A percentile compares a stretch with the other conserved stretches of the same genome.
phyloP scores from a whole-genome alignment of 35 echinoderm and acorn worm species.

The Apostichopus californicus region DNA sequence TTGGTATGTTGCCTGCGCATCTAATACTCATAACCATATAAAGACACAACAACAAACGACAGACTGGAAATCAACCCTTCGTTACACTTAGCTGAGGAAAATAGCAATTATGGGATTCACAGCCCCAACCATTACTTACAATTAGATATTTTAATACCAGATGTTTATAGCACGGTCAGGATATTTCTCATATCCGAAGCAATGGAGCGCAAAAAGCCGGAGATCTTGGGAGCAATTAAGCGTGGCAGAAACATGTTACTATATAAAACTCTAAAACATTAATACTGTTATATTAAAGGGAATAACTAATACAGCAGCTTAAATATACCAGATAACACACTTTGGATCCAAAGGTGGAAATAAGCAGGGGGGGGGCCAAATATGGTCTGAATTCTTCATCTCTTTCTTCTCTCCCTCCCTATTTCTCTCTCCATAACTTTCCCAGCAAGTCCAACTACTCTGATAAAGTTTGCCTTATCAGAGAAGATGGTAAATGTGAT shows the following conservation, averaged over 20 bases:
- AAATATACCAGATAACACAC: too few species aligned
- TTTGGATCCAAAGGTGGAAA: too few species aligned
- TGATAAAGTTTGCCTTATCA: too few species aligned
- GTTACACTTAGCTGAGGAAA: constrained; percentile 47
- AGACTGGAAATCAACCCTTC: neutral
- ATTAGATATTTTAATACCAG: constrained; percentile 21
- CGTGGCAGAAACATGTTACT: neutral
- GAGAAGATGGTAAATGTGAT: too few species aligned
- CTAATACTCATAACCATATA: neutral
- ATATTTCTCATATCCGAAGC: constrained; percentile 40
- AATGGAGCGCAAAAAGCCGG: neutral
- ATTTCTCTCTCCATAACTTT: too few species aligned
- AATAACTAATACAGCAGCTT: too few species aligned
- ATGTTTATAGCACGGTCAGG: neutral
- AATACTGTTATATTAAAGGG: too few species aligned
- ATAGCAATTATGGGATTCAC: constrained; percentile 14
- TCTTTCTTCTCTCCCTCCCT: too few species aligned
- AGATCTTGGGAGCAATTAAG: constrained; percentile 18
- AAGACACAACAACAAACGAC: neutral
- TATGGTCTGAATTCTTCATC: too few species aligned
- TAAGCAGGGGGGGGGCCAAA: too few species aligned
- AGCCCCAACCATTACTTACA: neutral
- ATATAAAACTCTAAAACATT: too few species aligned
- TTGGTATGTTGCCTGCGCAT: neutral
- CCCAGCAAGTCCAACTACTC: too few species aligned